These are phyloP conservation scores for Vidua macroura DNA, from an alignment of 2,113 vertebrate genomes.

Conservation along the genomic window DNA sequence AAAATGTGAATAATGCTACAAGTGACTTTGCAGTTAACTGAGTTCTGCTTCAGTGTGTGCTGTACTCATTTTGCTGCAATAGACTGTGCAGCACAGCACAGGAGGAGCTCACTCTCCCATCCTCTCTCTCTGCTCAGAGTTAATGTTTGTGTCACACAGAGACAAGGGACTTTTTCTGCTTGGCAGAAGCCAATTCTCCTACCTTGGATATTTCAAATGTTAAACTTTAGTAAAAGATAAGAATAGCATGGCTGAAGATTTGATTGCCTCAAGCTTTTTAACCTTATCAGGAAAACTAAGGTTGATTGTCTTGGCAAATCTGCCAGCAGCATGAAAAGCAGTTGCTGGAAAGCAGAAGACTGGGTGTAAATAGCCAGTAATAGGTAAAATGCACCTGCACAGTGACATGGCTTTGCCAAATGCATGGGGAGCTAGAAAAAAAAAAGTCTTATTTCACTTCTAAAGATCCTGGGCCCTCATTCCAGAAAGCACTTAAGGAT, in stretches of 20 bases:
- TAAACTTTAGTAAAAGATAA: constrained; percentile 29
- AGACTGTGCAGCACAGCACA: background rate
- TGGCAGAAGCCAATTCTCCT: constrained; percentile 4
- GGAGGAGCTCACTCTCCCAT: background rate
- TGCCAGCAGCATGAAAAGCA: constrained; percentile 27
- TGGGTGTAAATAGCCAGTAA: constrained; percentile 43
- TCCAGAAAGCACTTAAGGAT: constrained; percentile 25
- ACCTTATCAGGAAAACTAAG: constrained; percentile 62
- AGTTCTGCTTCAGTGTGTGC: background rate
- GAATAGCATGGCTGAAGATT: constrained; percentile 19
- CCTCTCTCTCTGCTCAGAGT: background rate
- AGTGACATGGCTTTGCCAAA: background rate
- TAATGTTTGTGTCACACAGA: background rate
- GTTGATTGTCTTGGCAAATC: constrained; percentile 56
- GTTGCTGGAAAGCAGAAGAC: constrained; percentile 35
- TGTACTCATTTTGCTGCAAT: background rate
- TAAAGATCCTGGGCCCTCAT: background rate
- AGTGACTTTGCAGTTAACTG: background rate
- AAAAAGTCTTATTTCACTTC: background rate
- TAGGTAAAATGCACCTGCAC: constrained; percentile 11
- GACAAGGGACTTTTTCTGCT: background rate
- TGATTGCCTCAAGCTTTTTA: constrained; percentile 63
- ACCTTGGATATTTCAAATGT: constrained; percentile 34
- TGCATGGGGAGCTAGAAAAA: background rate
- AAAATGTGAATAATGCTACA: background rate